Evolutionary conservation across 2,888 invertebrate species (phyloP).

Genomic region (Cephus pygmeus): DNA sequence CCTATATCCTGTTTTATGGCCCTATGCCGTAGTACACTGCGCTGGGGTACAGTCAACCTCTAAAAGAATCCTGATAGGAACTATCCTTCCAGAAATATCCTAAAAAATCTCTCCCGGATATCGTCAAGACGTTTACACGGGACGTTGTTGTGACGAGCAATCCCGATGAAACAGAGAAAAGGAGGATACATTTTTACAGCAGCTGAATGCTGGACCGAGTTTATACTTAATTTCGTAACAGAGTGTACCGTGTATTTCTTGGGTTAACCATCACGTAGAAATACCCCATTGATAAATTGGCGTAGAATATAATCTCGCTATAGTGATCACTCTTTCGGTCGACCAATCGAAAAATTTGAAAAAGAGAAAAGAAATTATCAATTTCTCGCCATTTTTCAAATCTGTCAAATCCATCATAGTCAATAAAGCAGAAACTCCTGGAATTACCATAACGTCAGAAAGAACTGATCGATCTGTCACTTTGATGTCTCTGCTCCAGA

Average conservation of each 20-base stretch:
- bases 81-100: neutral
- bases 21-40: slow-evolving; percentile 9
- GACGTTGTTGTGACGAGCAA: neutral
- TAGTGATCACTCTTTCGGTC: neutral
- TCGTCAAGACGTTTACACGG: neutral
- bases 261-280: neutral
- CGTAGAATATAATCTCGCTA: neutral
- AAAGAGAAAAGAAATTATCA: neutral
- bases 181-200: neutral
- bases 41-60: neutral
- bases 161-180: neutral
- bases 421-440: neutral
- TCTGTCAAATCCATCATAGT: neutral
- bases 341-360: neutral
- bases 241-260: neutral
- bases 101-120: neutral
- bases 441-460: neutral
- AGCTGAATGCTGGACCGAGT: neutral
- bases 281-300: neutral
- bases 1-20: slow-evolving; percentile 27
- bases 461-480: neutral
- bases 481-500: neutral
- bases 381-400: neutral
- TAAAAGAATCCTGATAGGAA: neutral
- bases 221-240: neutral